These are phyloP conservation scores for Neelides folsomi DNA, from an alignment of 2,888 invertebrate species.

Conservation along the genomic window DNA sequence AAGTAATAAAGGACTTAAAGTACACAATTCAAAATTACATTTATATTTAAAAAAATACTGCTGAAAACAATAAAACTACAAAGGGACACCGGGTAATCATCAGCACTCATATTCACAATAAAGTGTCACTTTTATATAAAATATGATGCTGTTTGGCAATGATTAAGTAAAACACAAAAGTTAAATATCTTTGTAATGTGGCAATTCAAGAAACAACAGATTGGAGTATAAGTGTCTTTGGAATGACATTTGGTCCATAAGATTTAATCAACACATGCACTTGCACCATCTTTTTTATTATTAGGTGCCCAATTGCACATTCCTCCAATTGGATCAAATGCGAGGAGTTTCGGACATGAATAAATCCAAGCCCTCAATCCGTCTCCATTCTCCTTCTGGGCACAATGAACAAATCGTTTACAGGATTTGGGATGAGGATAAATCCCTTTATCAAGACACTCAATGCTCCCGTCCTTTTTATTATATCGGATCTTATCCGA, in stretches of 20 bases:
- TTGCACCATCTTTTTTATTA: constrained; percentile 10
- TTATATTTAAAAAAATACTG: no score
- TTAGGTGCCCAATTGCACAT: constrained; percentile 64
- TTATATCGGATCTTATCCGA: constrained; percentile 46
- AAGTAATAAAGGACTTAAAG: no score
- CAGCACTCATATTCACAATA: no score
- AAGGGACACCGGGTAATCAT: no score
- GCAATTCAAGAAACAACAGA: no score
- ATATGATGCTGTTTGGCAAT: no score
- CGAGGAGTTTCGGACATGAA: constrained; percentile 69
- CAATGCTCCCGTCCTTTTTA: constrained; percentile 54
- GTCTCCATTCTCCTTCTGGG: constrained; percentile 58
- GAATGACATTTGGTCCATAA: not conserved
- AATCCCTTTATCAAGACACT: constrained; percentile 77
- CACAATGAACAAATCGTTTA: constrained; percentile 82
- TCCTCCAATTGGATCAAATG: constrained; percentile 78
- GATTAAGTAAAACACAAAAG: no score
- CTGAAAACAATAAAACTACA: no score
- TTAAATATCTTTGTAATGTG: no score
- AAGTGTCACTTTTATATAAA: no score
- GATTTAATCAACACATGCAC: constrained; percentile 25
- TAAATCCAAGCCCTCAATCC: constrained; percentile 71
- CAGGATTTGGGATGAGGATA: constrained; percentile 83
- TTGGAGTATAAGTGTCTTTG: no score
- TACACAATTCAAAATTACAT: no score